A percentile compares a stretch with the other conserved stretches of the same genome.
Evolutionary conservation across 2,797 vertebrate genomes (phyloP).

Genomic region (Chlorospingus semifuscus): DNA sequence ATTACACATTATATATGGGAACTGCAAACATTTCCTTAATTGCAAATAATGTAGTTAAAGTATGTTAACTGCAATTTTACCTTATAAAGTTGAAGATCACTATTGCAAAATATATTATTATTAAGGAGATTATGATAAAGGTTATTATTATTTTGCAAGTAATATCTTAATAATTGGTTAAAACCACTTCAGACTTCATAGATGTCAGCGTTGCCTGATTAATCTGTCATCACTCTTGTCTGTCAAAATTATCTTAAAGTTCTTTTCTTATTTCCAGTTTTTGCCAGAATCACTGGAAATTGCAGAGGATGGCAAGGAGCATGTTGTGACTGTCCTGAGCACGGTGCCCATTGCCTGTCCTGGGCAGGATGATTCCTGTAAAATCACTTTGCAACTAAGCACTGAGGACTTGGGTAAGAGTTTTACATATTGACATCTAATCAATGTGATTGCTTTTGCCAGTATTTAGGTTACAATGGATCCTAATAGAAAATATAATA

Average conservation of each 20-base stretch:
- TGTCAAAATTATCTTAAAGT: not conserved
- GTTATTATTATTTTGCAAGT: constrained; percentile 5
- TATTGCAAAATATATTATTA: not conserved
- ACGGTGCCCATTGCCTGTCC: constrained; percentile 80
- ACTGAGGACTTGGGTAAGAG: constrained; percentile 78
- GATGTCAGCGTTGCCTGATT: not conserved
- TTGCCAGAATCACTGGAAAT: constrained; percentile 79
- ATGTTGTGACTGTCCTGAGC: constrained; percentile 74
- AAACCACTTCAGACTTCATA: not conserved
- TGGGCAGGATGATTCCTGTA: constrained; percentile 66
- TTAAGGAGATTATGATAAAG: not conserved
- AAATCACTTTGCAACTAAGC: constrained; percentile 75
- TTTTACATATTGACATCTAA: not conserved
- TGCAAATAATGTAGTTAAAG: not conserved
- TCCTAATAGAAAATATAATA: not conserved
- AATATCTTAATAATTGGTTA: not conserved
- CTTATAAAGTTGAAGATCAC: not conserved
- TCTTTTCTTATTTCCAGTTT: constrained; percentile 71
- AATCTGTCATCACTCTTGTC: not conserved
- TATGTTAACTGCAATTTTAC: not conserved
- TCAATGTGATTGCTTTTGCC: not conserved
- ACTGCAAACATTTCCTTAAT: constrained; percentile 6
- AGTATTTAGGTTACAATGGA: not conserved
- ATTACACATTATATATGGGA: not conserved
- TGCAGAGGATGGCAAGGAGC: constrained; percentile 78